A percentile compares a stretch with the other conserved stretches of the same genome.
Conservation (phyloP, 2,113 vertebrate genomes). For the Tenrec ecaudatus region DNA sequence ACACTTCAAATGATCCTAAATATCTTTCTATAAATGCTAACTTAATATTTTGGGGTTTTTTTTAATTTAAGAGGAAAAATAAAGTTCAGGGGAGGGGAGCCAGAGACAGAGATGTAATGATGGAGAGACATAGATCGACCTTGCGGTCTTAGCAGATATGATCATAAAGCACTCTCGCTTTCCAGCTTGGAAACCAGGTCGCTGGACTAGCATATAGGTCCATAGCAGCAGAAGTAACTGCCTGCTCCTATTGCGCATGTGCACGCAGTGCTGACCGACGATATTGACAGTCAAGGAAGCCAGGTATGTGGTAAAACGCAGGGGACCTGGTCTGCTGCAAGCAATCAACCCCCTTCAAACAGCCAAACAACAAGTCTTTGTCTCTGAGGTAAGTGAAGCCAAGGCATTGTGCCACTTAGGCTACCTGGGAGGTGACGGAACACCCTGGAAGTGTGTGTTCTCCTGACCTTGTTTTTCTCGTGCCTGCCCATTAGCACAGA, state of each 20-base stretch:
- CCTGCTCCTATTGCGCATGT: background rate
- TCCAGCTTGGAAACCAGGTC: constrained; percentile 39
- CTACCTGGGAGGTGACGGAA: background rate
- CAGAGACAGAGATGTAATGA: background rate
- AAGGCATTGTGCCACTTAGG: background rate
- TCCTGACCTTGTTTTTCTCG: constrained; percentile 59
- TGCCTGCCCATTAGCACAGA: constrained; percentile 68
- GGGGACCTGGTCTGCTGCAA: background rate
- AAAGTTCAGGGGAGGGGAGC: background rate
- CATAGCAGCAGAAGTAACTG: constrained; percentile 16
- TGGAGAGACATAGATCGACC: background rate
- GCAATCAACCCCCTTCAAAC: background rate
- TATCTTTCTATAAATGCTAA: constrained; percentile 9
- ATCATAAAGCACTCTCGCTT: constrained; percentile 58
- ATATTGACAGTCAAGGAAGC: background rate
- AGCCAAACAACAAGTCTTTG: background rate
- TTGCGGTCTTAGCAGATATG: constrained; percentile 49
- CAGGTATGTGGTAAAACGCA: background rate
- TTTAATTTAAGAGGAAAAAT: background rate
- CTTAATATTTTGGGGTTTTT: background rate
- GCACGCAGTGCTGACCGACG: background rate
- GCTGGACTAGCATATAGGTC: background rate
- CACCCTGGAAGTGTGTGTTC: background rate
- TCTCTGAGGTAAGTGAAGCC: background rate
- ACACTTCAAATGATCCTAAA: constrained; percentile 54